Base-by-base conservation (phyloP, 2,797 vertebrate species). In the Bovichtus diacanthus region DNA sequence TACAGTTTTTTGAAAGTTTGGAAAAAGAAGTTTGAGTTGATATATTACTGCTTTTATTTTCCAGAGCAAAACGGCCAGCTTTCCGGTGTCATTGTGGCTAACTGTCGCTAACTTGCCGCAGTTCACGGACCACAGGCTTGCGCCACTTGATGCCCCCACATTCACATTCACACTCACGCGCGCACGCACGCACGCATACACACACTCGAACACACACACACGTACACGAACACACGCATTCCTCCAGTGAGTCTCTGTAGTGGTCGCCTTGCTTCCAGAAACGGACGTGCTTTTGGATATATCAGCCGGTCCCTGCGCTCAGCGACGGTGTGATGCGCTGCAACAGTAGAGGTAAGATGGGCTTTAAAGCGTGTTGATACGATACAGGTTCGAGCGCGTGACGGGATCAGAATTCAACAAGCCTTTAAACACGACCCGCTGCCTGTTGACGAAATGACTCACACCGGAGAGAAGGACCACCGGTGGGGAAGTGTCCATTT, bases 231-330 rank as follows among this genome's bases (percentile, higher is more conserved):
- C 56, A 29, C 58, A 54, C 74, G 67, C 83, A 80, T 78, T 85
- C 88, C 88, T 74, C 13, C 79, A 66, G 85, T 87, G 79, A 73
- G 23, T 80, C 16, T 75, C 2, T 34, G 53, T 55, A 50, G 70
- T 74, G 80, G 31, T 65, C 76, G 67, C 54, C 31, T 47, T 9
- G 79, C 70, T 56, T 47, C 39, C 70, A 80, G 54, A 71, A 53
- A 23, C 64, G 68, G 81, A 82, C 75, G 76, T 46, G 78, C 68
- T 77, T 81, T 83, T 81, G 91, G 91, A 92, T 90, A 66, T 87
- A 87, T 47, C 75, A 59, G 82, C 76, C 69, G 77, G 76, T 23
- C 63, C 51, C 51, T 68, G 15, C 53, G 64, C 34, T n/a, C 67
- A 55, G 79, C 49, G 83, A 80, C 65, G 86, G 54, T 71, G 70